Conservation (phyloP, 2,888 invertebrate genomes). For the Vesta saturnalis region DNA sequence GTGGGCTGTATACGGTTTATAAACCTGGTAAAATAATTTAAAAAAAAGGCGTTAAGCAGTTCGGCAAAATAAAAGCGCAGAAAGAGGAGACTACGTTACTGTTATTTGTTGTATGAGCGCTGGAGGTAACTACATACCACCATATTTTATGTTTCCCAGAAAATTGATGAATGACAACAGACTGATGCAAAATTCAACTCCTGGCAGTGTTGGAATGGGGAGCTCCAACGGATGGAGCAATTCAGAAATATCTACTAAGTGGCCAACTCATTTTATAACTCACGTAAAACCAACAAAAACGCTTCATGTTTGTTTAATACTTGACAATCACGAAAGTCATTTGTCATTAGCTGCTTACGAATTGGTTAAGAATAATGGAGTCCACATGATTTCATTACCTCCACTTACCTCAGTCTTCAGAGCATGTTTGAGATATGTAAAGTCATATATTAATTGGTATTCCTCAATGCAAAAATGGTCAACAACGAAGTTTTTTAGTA, state of each 20-base stretch:
- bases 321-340: not conserved
- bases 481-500: too few relatives aligned
- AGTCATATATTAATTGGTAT: too few relatives aligned
- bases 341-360: not conserved
- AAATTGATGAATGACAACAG: slow-evolving; percentile 3
- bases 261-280: not conserved
- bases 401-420: not conserved
- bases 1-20: not conserved
- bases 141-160: not conserved
- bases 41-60: not conserved
- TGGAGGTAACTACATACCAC: not conserved
- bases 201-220: not conserved
- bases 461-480: too few relatives aligned
- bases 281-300: not conserved
- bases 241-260: not conserved
- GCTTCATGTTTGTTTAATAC: not conserved
- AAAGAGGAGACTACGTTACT: not conserved
- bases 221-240: not conserved
- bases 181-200: not conserved
- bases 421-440: too few relatives aligned
- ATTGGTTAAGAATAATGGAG: not conserved
- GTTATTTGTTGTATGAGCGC: not conserved
- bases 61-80: not conserved
- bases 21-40: not conserved
- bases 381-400: not conserved